Evolutionary conservation across 2,888 invertebrate genomes (phyloP).

Genomic region (Ornithoptera priamus): DNA sequence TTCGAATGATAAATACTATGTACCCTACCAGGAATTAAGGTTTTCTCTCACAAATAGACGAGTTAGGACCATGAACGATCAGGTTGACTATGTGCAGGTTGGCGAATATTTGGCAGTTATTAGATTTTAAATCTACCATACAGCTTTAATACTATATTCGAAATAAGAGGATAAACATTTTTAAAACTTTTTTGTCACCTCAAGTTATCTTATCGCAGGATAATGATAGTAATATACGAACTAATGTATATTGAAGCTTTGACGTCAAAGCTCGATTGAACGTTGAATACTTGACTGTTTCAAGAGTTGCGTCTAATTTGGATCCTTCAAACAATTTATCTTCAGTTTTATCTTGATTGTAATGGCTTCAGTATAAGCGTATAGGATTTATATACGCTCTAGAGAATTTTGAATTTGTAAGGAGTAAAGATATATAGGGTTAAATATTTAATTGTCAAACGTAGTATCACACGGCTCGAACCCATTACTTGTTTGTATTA

Average conservation of each 20-base stretch:
- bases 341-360: slow-evolving; percentile 16
- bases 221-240: slow-evolving; percentile 29
- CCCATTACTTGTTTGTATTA: slow-evolving; percentile 66
- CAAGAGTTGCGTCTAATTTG: slow-evolving; percentile 10
- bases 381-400: slow-evolving; percentile 8
- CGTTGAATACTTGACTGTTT: slow-evolving; percentile 13
- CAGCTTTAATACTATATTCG: too few relatives aligned
- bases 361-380: slow-evolving; percentile 1
- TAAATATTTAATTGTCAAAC: not conserved
- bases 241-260: slow-evolving; percentile 29
- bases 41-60: too few relatives aligned
- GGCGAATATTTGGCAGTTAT: too few relatives aligned
- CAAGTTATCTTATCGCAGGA: slow-evolving; percentile 31
- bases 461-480: slow-evolving; percentile 4
- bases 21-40: too few relatives aligned
- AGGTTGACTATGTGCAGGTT: too few relatives aligned
- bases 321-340: slow-evolving; percentile 17
- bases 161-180: not conserved
- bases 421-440: not conserved
- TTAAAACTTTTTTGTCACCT: slow-evolving; percentile 20
- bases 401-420: not conserved
- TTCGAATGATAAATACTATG: too few relatives aligned
- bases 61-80: too few relatives aligned
- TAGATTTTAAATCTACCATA: too few relatives aligned
- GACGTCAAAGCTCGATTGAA: slow-evolving; percentile 31